Conservation (phyloP, 2,888 invertebrate genomes). For the Gymnocheta viridis region DNA sequence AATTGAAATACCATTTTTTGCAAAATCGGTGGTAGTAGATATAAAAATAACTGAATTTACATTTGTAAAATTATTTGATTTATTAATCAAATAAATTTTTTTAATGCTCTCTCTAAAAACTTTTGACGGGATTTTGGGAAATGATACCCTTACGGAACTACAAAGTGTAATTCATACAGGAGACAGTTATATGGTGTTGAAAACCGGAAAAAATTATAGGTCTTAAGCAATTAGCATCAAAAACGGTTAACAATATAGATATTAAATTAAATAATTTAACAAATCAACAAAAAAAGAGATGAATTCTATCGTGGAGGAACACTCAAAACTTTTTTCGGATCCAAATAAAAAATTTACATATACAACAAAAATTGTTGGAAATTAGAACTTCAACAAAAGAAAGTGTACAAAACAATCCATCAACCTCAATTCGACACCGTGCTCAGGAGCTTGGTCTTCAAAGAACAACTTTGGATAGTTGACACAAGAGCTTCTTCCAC, state of each 20-base stretch:
- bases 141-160: not conserved
- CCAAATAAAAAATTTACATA: not conserved
- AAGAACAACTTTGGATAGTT: too few species aligned
- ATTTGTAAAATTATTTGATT: not conserved
- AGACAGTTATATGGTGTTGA: not conserved
- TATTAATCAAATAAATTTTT: not conserved
- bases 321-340: conserved; percentile 11
- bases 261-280: conserved; percentile 17
- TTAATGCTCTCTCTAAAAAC: not conserved
- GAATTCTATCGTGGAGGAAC: not conserved
- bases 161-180: not conserved
- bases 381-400: too few species aligned
- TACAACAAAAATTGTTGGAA: conserved; percentile 8
- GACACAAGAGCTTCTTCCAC: too few species aligned
- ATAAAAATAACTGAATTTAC: conserved; percentile 25
- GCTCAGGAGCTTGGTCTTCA: too few species aligned
- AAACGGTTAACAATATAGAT: conserved; percentile 3
- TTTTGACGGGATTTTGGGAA: conserved; percentile 17
- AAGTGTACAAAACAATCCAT: too few species aligned
- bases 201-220: not conserved
- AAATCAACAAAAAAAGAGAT: not conserved
- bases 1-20: conserved; percentile 5
- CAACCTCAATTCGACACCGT: too few species aligned
- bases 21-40: conserved; percentile 1
- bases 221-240: not conserved